Conservation (phyloP, 2,888 invertebrate species). For the Phalangium opilio region DNA sequence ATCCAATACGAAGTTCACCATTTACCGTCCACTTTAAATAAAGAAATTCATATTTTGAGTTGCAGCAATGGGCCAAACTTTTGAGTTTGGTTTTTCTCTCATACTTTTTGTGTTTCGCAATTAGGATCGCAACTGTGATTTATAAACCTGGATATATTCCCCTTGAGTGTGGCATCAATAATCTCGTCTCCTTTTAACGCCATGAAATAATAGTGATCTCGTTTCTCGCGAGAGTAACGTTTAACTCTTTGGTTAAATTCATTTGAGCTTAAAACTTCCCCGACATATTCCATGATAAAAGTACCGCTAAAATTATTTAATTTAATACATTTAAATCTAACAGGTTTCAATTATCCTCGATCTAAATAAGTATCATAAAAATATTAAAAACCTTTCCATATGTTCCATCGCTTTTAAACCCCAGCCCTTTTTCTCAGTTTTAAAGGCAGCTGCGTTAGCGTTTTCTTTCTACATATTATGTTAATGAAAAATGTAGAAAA, state of each 20-base stretch:
- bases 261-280: slow-evolving; percentile 85
- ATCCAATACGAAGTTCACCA: slow-evolving; percentile 77
- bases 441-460: slow-evolving; percentile 56
- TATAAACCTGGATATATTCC: slow-evolving; percentile 91
- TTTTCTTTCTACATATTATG: slow-evolving; percentile 43
- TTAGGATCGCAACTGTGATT: slow-evolving; percentile 99
- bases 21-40: slow-evolving; percentile 37
- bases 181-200: slow-evolving; percentile 78
- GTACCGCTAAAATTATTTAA: slow-evolving; percentile 48
- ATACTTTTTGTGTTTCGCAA: slow-evolving; percentile 84
- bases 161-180: slow-evolving; percentile 91
- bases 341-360: no score
- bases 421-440: slow-evolving; percentile 85
- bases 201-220: slow-evolving; percentile 95
- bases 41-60: no score
- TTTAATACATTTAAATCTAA: not conserved
- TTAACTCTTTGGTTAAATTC: slow-evolving; percentile 77
- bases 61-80: no score
- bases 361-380: no score
- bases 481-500: not conserved
- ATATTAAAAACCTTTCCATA: no score
- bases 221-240: slow-evolving; percentile 74
- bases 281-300: slow-evolving; percentile 96
- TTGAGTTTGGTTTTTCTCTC: slow-evolving; percentile 1
- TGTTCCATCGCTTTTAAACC: slow-evolving; percentile 50